Evolutionary conservation across 2,113 vertebrate species (phyloP), one percentile per base, ranked within the genome.

Genomic region (Dicentrarchus labrax): DNA sequence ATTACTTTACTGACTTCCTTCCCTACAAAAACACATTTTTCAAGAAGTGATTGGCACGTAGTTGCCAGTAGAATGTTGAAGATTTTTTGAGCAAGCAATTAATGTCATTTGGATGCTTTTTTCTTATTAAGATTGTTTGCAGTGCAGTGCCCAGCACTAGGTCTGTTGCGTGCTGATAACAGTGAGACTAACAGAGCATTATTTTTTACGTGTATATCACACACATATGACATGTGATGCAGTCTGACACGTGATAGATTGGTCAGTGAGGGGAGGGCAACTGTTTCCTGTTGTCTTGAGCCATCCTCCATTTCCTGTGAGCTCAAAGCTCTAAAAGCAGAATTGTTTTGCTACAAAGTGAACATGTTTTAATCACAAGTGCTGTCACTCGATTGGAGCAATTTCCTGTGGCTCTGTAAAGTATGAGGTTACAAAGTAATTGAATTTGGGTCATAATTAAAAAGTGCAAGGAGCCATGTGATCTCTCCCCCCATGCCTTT

Each of bases 391-490:
- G 13, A 82, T 87, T 74, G 81, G 76, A 88, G 83, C 74, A 85
- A 88, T 92, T 92, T 94, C 84, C 82, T 68, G 59, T 89, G 72
- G 81, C 86, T 77, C 65, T 76, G 87, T 67, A 89, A 91, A 91
- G 82, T 84, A 82, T 85, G 83, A 87, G 89, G 84, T 88, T 87
- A 60, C 87, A 82, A 84, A 78, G 87, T 95, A 91, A 95, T 95
- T 94, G 78, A 94, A 94, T 95, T 94, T 91, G 41, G 89, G 81
- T 80, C 87, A 87, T 93, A 93, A 95, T 94, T 95, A 92, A 93
- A 94, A 94, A 94, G 84, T 89, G 88, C 86, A 91, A 84, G 88
- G 83, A 90, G 78, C 88, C 94, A 92, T 94, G 93, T 93, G 93
- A 93, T 90, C 86, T 71, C 75, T 53, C 68, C 62, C 76, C 65